Percentiles rank a stretch among this genome's conserved stretches.
Evolutionary conservation across 2,888 invertebrate species (phyloP).

Genomic region (Phoronis australis): DNA sequence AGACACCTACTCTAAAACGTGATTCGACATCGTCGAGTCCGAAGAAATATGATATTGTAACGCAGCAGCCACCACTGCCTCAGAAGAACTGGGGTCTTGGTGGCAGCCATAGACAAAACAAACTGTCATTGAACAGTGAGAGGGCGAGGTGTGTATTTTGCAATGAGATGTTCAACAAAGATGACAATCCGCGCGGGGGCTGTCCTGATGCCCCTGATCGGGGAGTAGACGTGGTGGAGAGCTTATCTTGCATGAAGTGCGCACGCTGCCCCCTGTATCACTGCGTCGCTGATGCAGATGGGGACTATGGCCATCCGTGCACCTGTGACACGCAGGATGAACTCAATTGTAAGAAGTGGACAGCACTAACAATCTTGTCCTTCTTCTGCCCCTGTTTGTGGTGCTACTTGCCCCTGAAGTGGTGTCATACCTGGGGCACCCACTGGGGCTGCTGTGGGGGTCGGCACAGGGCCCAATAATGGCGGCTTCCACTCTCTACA

Average conservation of each 20-base stretch:
- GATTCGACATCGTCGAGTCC: slow-evolving; percentile 32
- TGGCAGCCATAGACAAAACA: background rate
- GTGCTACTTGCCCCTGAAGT: slow-evolving; percentile 82
- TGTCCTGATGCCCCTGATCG: slow-evolving; percentile 73
- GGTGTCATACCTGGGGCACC: slow-evolving; percentile 77
- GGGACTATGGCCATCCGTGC: slow-evolving; percentile 72
- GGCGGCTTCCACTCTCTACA: too few species aligned
- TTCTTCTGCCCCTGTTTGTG: slow-evolving; percentile 88
- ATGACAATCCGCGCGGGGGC: slow-evolving; percentile 78
- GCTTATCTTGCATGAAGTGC: slow-evolving; percentile 77
- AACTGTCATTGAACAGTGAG: slow-evolving; percentile 8
- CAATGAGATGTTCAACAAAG: slow-evolving; percentile 63
- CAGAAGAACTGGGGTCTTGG: slow-evolving; percentile 2
- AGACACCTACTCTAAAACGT: slow-evolving; percentile 32
- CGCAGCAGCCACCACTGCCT: slow-evolving; percentile 15
- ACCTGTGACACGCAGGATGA: slow-evolving; percentile 62
- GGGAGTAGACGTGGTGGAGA: slow-evolving; percentile 72
- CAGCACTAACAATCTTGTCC: slow-evolving; percentile 77
- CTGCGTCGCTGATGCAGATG: slow-evolving; percentile 86
- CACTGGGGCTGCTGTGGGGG: slow-evolving; percentile 79
- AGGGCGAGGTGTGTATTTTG: slow-evolving; percentile 55
- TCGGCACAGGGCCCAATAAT: slow-evolving; percentile 58
- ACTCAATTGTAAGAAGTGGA: slow-evolving; percentile 67
- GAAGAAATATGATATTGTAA: slow-evolving; percentile 24
- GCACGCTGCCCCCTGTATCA: slow-evolving; percentile 88